Evolutionary conservation across 2,113 vertebrate genomes (phyloP).

Genomic region (Brachirus orientalis): DNA sequence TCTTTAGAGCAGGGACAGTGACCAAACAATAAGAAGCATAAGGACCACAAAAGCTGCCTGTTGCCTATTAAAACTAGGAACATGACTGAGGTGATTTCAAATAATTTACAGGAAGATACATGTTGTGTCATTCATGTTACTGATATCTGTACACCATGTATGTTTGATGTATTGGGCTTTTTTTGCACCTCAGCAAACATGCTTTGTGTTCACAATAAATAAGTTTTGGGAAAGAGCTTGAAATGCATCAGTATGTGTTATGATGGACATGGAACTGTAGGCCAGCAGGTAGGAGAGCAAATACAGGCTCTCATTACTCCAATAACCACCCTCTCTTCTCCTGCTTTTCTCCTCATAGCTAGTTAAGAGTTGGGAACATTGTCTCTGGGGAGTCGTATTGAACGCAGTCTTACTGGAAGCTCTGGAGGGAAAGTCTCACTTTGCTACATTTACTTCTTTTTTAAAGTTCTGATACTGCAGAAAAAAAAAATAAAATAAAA

Average conservation of each 20-base stretch:
- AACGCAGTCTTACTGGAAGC: slow-evolving; percentile 31
- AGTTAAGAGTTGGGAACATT: slow-evolving; percentile 6
- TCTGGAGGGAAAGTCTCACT: slow-evolving; percentile 35
- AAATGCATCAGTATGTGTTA: slow-evolving; percentile 30
- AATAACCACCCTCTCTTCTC: slow-evolving; percentile 14
- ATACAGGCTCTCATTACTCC: slow-evolving; percentile 22
- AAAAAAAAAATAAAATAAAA: too few relatives aligned
- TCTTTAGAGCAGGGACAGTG: not conserved
- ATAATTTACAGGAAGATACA: slow-evolving; percentile 1
- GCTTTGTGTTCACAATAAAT: slow-evolving; percentile 7
- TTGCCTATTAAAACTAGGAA: slow-evolving; percentile 2
- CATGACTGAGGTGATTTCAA: not conserved
- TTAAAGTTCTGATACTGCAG: slow-evolving; percentile 37
- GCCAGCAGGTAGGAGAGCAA: slow-evolving; percentile 39
- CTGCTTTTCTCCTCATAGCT: slow-evolving; percentile 9
- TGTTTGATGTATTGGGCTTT: not conserved
- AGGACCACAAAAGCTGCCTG: not conserved
- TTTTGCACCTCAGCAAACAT: slow-evolving; percentile 14
- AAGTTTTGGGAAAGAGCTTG: slow-evolving; percentile 21
- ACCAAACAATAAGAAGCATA: not conserved
- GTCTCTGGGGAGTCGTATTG: slow-evolving; percentile 41
- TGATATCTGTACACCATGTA: not conserved
- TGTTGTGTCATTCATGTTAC: slow-evolving; percentile 5
- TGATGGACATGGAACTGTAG: slow-evolving; percentile 27
- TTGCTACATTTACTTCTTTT: slow-evolving; percentile 49